Base-by-base conservation (phyloP, 2,113 vertebrate species). In the Petaurus breviceps region DNA sequence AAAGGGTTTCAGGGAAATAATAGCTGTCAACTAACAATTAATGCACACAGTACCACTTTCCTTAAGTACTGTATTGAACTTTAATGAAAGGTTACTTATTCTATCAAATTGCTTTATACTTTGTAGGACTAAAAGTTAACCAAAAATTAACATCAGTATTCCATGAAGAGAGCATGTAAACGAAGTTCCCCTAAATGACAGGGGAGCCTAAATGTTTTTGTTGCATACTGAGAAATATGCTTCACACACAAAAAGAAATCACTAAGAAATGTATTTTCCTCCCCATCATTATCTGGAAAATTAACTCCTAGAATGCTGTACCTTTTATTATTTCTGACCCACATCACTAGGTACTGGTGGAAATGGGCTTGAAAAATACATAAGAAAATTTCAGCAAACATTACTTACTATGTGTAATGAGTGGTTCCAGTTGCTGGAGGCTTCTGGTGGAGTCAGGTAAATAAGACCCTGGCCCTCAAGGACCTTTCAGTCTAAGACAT, bases 21-120 rank as follows among this genome's bases (percentile, higher is more conserved):
- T 98, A 98, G 98, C 98, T 99, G 98, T 98, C 98, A 98, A 98
- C 97, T 98, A 99, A 98, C 98, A 98, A 99, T 99, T 99, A 99
- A 99, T 98, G 98, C 98, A 97, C 97, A 98, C 97, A 95, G 98
- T 98, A 98, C 55, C 97, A 97, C 97, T 98, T 97, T 97, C 97
- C 98, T 98, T 98, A 98, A 98, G 98, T 97, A 98, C 97, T 93
- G 97, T 97, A 95, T 98, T 98, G 98, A 98, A 98, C 98, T 98
- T 98, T 98, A 98, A 99, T 98, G 98, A 98, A 99, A 99, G 98
- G 98, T 98, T 99, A 98, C 98, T 2, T 57, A 98, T 98, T 98
- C 97, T 98, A 98, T 98, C 98, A 98, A 98, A 98, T 98, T 98
- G 97, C 98, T 98, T 99, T 97, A 93, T 97, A 98, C 96, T 98